These are phyloP conservation scores for Prolemur simus DNA, from an alignment of 2,113 vertebrate species.

Conservation along the genomic window DNA sequence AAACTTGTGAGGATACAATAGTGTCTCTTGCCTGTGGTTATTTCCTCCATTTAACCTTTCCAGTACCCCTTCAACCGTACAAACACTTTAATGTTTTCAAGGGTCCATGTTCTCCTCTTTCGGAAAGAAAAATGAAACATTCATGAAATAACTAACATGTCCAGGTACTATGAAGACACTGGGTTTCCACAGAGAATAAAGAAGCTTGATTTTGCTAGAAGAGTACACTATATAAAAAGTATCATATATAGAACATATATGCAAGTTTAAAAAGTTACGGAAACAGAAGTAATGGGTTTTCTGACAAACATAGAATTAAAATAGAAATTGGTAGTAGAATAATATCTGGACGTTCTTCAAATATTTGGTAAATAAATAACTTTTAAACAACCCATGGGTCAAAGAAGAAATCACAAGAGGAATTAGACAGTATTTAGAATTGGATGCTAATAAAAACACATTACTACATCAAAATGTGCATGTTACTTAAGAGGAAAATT, in stretches of 20 bases:
- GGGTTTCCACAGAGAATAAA: background rate
- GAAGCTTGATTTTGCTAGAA: background rate
- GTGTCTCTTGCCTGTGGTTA: background rate
- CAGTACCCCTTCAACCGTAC: background rate
- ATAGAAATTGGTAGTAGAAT: background rate
- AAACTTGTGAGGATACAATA: background rate
- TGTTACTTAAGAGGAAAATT: background rate
- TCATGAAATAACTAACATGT: background rate
- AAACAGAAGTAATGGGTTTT: background rate
- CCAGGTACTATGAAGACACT: background rate
- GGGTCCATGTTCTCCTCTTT: background rate
- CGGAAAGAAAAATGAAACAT: background rate
- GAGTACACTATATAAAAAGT: background rate
- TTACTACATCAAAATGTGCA: background rate
- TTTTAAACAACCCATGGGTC: background rate
- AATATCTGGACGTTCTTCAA: background rate
- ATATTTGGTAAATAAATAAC: background rate
- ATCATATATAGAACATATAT: background rate
- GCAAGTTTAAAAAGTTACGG: background rate
- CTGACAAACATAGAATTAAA: background rate
- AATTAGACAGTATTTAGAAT: background rate
- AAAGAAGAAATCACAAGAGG: background rate
- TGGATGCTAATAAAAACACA: background rate
- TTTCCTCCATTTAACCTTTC: background rate
- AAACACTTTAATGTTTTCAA: conserved; percentile 31